Percentiles rank a stretch among this genome's conserved stretches.
phyloP scores from a whole-genome alignment of 1,140 invertebrate genomes.

The Marisa cornuarietis region DNA sequence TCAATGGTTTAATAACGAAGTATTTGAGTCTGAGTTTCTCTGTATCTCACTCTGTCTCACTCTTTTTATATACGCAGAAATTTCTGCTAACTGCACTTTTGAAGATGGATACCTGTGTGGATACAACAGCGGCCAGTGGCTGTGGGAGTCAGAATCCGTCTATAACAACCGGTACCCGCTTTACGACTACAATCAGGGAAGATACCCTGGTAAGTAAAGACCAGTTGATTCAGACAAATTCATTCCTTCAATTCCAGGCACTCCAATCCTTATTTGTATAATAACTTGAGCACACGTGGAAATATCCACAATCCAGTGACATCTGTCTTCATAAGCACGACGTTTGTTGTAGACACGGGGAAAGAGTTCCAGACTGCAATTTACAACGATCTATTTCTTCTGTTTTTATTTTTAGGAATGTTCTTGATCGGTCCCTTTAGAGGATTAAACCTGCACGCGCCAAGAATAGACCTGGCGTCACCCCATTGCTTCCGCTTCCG shows the following conservation, averaged over 20 bases:
- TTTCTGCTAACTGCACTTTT: constrained; percentile 50
- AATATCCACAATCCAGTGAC: too few species aligned
- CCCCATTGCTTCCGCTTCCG: constrained; percentile 47
- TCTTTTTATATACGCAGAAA: constrained; percentile 31
- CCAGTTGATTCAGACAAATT: too few species aligned
- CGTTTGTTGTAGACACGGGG: background rate
- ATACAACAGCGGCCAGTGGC: constrained; percentile 19
- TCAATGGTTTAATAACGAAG: too few species aligned
- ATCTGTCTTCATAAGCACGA: too few species aligned
- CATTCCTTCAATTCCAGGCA: too few species aligned
- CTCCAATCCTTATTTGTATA: too few species aligned
- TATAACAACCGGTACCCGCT: constrained; percentile 33
- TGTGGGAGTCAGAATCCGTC: constrained; percentile 8
- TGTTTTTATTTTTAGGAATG: constrained; percentile 34
- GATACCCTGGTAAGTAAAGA: constrained; percentile 39
- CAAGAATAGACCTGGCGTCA: constrained; percentile 29
- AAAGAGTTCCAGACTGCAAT: background rate
- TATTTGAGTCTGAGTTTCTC: too few species aligned
- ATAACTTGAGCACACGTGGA: too few species aligned
- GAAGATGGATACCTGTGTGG: constrained; percentile 45
- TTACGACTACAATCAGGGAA: constrained; percentile 51
- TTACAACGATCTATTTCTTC: background rate
- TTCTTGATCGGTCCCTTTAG: constrained; percentile 30
- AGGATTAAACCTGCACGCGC: constrained; percentile 31
- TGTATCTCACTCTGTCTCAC: background rate